phyloP scores from a whole-genome alignment of 2,113 vertebrate species.

The Dasyornis broadbenti region DNA sequence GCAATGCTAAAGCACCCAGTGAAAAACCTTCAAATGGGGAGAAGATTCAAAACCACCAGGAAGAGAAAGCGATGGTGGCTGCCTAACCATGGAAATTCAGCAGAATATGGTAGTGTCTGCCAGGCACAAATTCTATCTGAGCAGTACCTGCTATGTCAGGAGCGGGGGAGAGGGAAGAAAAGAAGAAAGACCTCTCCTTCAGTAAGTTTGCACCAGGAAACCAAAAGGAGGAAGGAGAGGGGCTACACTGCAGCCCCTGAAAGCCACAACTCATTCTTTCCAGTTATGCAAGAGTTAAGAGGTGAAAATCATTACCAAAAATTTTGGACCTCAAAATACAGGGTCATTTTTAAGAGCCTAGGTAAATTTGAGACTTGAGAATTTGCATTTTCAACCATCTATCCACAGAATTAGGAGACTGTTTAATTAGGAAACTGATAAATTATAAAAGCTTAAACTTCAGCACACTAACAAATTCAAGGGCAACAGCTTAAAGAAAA shows the following conservation, averaged over 20 bases:
- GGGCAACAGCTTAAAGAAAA: neutral
- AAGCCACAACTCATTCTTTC: neutral
- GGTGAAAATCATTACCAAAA: neutral
- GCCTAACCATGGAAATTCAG: neutral
- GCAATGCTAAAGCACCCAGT: neutral
- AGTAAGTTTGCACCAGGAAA: neutral
- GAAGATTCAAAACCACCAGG: neutral
- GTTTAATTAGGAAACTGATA: neutral
- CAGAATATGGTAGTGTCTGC: neutral
- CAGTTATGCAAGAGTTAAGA: neutral
- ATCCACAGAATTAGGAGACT: neutral
- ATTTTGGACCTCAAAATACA: neutral
- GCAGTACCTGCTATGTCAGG: rapidly evolving
- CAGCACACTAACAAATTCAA: neutral
- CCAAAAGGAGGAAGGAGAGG: neutral
- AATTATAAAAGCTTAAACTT: neutral
- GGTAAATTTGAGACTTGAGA: neutral
- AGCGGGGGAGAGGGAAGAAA: neutral
- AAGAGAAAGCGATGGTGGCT: neutral
- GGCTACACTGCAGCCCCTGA: neutral
- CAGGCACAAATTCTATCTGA: neutral
- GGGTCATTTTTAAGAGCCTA: neutral
- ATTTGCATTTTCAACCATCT: neutral
- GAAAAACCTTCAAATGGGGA: neutral
- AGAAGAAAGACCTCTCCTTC: neutral